Conservation (phyloP, 2,888 invertebrate genomes). For the Acronicta leporina region DNA sequence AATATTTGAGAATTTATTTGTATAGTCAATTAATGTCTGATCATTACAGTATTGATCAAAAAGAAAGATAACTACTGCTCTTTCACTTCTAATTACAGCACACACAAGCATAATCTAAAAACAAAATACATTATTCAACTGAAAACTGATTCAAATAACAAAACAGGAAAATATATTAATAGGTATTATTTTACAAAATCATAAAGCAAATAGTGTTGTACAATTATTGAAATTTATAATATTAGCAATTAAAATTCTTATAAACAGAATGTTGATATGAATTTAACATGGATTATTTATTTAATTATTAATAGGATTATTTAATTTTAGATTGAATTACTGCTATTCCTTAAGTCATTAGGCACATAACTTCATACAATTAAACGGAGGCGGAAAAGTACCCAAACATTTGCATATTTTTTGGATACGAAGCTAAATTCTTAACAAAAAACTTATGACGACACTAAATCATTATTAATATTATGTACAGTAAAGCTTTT, state of each 20-base stretch:
- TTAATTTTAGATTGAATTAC: background rate
- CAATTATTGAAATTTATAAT: background rate
- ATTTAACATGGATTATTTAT: background rate
- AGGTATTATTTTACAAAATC: conserved; percentile 12
- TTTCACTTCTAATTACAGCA: conserved; percentile 13
- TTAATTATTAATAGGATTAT: background rate
- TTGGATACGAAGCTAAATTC: background rate
- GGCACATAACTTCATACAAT: background rate
- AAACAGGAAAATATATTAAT: conserved; percentile 18
- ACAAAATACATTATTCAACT: conserved; percentile 16
- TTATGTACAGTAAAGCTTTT: no score
- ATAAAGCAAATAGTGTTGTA: conserved; percentile 1
- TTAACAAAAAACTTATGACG: no score
- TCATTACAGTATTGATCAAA: no score
- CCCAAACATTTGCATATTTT: no score
- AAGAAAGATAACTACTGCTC: conserved; percentile 22
- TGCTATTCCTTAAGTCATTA: background rate
- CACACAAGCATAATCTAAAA: conserved; percentile 12
- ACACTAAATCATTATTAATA: no score
- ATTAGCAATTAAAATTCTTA: background rate
- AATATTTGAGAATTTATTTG: no score
- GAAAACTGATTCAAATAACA: conserved; percentile 12
- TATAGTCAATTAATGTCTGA: no score
- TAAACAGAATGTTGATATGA: background rate
- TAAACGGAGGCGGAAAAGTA: background rate